Evolutionary conservation across 2,113 vertebrate species (phyloP).

Genomic region (Mus spicilegus): DNA sequence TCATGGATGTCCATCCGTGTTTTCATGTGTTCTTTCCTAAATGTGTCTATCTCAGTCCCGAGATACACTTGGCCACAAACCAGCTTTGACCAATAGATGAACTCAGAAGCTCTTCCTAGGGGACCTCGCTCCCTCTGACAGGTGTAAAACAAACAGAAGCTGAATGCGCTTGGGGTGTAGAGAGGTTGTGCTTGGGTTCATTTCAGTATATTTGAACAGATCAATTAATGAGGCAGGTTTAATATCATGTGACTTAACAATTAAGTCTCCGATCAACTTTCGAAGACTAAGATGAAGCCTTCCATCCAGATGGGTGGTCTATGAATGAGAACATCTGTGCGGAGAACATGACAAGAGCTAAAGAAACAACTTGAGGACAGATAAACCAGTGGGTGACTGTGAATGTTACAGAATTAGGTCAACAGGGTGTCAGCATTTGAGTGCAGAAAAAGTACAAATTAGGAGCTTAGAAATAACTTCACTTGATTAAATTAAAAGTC

Average conservation of each 20-base stretch:
- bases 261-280: constrained; percentile 61
- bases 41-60: not conserved
- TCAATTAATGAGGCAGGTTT: constrained; percentile 74
- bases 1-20: too few relatives aligned
- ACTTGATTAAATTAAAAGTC: constrained; percentile 72
- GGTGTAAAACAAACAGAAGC: constrained; percentile 50
- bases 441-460: constrained; percentile 68
- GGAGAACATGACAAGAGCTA: constrained; percentile 35
- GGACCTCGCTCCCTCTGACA: constrained; percentile 60
- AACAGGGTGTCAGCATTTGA: constrained; percentile 57
- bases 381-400: not conserved
- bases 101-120: not conserved
- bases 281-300: constrained; percentile 20
- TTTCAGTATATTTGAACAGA: constrained; percentile 77
- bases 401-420: constrained; percentile 60
- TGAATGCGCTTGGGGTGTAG: not conserved
- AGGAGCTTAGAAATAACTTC: constrained; percentile 71
- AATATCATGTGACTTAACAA: constrained; percentile 66
- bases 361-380: constrained; percentile 69
- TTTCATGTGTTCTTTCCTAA: not conserved
- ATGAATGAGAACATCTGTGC: constrained; percentile 63
- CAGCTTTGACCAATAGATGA: not conserved
- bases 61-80: not conserved
- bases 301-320: constrained; percentile 84
- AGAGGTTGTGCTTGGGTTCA: constrained; percentile 61